These are phyloP conservation scores for Hippasteria phrygiana DNA, from an alignment of 53 echinoderm and acorn worm species.

Conservation along the genomic window DNA sequence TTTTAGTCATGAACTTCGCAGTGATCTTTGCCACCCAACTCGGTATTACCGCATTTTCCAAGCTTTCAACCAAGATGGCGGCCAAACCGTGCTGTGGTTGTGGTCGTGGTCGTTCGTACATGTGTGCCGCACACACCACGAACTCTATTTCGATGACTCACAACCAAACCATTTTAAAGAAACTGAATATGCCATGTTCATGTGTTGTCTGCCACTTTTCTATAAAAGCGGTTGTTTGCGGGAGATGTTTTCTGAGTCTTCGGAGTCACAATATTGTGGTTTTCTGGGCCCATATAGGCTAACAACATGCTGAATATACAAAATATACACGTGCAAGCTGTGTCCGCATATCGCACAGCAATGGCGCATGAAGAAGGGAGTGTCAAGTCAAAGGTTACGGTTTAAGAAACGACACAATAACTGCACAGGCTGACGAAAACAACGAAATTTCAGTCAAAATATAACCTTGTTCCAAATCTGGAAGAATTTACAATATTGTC, in stretches of 20 bases:
- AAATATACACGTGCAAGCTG: background rate
- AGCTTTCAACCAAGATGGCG: constrained; percentile 3
- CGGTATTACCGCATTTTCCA: background rate
- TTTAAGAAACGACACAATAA: background rate
- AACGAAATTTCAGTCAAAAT: constrained; percentile 42
- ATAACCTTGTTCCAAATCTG: background rate
- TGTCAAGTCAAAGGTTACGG: constrained; percentile 52
- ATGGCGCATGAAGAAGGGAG: background rate
- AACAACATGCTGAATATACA: too few species aligned
- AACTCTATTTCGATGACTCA: background rate
- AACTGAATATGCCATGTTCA: background rate
- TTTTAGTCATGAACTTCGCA: too few species aligned
- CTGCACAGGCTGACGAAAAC: background rate
- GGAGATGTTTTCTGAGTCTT: background rate
- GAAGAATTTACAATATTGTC: background rate
- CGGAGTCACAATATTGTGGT: constrained; percentile 9
- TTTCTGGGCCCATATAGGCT: too few species aligned
- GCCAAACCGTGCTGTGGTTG: too few species aligned
- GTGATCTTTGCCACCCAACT: background rate
- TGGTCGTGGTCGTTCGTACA: background rate
- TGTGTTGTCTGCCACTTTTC: background rate
- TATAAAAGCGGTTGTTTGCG: background rate
- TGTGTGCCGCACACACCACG: background rate
- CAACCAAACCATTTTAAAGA: constrained; percentile 4
- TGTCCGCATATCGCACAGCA: background rate